These are phyloP conservation scores for Heliconius charithonia DNA, from an alignment of 2,888 invertebrate species.

Conservation along the genomic window DNA sequence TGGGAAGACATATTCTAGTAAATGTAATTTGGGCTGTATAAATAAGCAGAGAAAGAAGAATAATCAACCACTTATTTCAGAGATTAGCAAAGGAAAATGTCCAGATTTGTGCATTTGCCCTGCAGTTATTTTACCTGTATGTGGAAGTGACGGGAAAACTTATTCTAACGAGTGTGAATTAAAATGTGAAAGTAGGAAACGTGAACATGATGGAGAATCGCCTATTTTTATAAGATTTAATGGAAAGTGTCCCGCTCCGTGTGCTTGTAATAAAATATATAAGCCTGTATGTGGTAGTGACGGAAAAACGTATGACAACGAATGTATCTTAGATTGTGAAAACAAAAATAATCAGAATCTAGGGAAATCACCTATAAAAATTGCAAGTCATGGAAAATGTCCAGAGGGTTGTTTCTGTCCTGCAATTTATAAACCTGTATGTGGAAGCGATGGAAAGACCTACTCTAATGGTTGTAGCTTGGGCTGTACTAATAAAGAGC, in stretches of 20 bases:
- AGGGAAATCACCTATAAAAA: constrained; percentile 20
- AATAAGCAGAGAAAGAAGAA: constrained; percentile 40
- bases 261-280: constrained; percentile 46
- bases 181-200: constrained; percentile 45
- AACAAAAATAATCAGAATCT: constrained; percentile 43
- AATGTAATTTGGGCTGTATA: constrained; percentile 44
- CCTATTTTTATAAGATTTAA: constrained; percentile 36
- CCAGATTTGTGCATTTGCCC: constrained; percentile 36
- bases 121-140: constrained; percentile 47
- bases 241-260: constrained; percentile 51
- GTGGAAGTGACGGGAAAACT: constrained; percentile 52
- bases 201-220: constrained; percentile 33
- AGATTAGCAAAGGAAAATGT: constrained; percentile 38
- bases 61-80: constrained; percentile 19
- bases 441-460: constrained; percentile 52
- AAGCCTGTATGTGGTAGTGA: constrained; percentile 48
- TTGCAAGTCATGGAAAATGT: constrained; percentile 32
- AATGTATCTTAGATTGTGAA: constrained; percentile 47
- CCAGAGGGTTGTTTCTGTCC: constrained; percentile 46
- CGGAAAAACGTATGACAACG: constrained; percentile 44
- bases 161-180: constrained; percentile 78
- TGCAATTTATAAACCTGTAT: constrained; percentile 47
- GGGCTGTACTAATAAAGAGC: constrained; percentile 33
- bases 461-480: constrained; percentile 67
- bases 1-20: constrained; percentile 13